A percentile compares a stretch with the other conserved stretches of the same genome.
Evolutionary conservation across 2,888 invertebrate species (phyloP).

Genomic region (Axea sp.): DNA sequence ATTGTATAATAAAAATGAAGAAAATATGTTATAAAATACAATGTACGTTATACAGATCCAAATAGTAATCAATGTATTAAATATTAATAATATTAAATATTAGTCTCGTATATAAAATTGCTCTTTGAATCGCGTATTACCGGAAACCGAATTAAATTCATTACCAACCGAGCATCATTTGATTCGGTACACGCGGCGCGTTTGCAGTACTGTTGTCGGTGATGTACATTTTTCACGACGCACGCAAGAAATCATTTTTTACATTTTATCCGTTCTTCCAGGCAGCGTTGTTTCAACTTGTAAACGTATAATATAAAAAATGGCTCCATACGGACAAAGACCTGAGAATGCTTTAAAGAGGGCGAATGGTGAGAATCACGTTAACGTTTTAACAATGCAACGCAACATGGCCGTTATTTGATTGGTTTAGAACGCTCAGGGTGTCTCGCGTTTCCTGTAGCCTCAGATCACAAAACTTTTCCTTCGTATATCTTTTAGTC

Average conservation of each 20-base stretch:
- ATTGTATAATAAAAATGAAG: too few species aligned
- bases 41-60: too few species aligned
- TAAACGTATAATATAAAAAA: constrained; percentile 71
- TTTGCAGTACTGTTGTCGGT: not conserved
- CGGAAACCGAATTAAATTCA: not conserved
- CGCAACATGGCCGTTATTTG: not conserved
- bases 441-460: not conserved
- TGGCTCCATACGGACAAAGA: constrained; percentile 95
- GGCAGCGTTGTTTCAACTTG: not conserved
- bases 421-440: not conserved
- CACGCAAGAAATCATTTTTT: not conserved
- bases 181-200: not conserved
- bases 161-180: not conserved
- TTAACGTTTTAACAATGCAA: not conserved
- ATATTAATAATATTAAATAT: too few species aligned
- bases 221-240: not conserved
- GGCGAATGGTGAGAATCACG: constrained; percentile 91
- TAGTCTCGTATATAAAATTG: too few species aligned
- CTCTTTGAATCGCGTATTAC: not conserved
- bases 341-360: constrained; percentile 99
- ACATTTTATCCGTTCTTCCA: not conserved
- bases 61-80: too few species aligned
- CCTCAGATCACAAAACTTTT: not conserved
- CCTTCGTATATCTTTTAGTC: not conserved
- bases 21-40: too few species aligned